Conservation (phyloP, 37 sponge, comb jelly and placozoan genomes). For the Petrosia ficiformis region DNA sequence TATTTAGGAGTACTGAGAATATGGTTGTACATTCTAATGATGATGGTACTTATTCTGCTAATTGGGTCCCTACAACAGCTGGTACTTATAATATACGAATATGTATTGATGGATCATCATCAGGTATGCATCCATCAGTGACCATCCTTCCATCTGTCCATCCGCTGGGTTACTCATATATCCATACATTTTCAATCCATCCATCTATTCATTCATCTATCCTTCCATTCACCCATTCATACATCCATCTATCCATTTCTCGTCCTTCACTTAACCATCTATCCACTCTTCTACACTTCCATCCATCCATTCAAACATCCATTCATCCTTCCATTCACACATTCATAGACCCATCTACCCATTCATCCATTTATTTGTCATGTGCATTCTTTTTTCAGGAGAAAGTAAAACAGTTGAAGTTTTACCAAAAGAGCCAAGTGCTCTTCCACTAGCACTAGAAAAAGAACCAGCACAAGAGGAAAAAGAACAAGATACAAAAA, state of each 20-base stretch:
- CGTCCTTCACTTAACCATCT: too few relatives aligned
- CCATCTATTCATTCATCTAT: too few relatives aligned
- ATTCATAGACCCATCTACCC: too few relatives aligned
- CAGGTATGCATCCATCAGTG: too few relatives aligned
- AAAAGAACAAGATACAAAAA: not conserved
- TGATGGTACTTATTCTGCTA: slow-evolving; percentile 82
- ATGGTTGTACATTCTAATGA: slow-evolving; percentile 52
- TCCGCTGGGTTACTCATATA: not conserved
- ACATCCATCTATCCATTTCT: too few relatives aligned
- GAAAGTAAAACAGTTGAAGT: not conserved
- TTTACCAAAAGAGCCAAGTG: not conserved
- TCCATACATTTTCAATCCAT: not conserved
- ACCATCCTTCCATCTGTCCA: not conserved
- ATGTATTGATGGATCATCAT: slow-evolving; percentile 69
- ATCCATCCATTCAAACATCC: too few relatives aligned
- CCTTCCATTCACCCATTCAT: too few relatives aligned
- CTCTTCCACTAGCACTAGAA: not conserved
- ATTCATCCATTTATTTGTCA: too few relatives aligned
- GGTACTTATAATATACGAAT: slow-evolving; percentile 82
- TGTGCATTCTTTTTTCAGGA: not conserved
- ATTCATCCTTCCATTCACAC: too few relatives aligned
- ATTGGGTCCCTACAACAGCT: slow-evolving; percentile 71
- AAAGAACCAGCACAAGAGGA: slow-evolving; percentile 9
- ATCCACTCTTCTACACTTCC: too few relatives aligned
- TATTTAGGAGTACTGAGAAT: slow-evolving; percentile 44